These are phyloP conservation scores for Scolopax bukidnonensis DNA, from an alignment of 2,797 vertebrate genomes.

Conservation along the genomic window DNA sequence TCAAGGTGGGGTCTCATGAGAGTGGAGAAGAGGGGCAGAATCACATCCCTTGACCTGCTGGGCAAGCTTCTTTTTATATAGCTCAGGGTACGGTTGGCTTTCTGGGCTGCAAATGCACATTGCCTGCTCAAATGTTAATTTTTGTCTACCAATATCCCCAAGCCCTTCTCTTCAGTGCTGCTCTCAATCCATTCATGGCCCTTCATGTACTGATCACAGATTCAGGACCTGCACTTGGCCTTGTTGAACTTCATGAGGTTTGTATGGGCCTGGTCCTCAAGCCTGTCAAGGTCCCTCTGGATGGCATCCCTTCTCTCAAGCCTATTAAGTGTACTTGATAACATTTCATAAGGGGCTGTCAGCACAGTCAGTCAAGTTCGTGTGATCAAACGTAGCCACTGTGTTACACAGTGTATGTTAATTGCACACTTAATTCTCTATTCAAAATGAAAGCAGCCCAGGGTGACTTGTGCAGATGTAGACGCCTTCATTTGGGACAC, in stretches of 20 bases:
- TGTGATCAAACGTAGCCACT: neutral
- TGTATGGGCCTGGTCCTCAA: fast-evolving
- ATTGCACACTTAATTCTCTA: neutral
- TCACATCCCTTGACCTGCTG: neutral
- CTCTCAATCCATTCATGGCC: neutral
- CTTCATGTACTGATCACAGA: neutral
- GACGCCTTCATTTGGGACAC: neutral
- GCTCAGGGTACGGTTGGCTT: neutral
- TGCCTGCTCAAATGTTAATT: neutral
- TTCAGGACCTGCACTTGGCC: neutral
- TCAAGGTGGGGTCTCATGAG: neutral
- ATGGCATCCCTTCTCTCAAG: neutral
- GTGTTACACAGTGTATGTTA: neutral
- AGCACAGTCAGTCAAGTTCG: neutral
- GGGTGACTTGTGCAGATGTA: neutral
- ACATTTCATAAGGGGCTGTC: neutral
- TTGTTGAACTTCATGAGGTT: neutral
- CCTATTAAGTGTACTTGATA: neutral
- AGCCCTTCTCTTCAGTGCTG: neutral
- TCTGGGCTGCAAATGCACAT: neutral
- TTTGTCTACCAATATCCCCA: neutral
- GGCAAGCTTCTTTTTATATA: neutral
- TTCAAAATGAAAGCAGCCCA: neutral
- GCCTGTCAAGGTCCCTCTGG: neutral
- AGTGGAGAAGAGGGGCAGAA: neutral